Conservation (phyloP, 2,113 vertebrate species). For the Xyliphius kryptos region DNA sequence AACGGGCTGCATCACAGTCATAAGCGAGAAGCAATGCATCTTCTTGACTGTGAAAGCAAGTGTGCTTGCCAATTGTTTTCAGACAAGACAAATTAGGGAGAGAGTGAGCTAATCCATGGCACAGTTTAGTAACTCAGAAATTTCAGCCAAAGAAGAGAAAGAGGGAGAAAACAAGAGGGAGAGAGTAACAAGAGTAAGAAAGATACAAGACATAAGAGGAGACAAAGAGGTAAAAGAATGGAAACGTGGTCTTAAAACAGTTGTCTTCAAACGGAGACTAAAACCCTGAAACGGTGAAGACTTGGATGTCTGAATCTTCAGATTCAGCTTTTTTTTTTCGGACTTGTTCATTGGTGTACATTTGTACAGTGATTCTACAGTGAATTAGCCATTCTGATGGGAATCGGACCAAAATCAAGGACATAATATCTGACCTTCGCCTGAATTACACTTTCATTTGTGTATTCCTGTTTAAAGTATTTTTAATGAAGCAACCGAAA, state of each 20-base stretch:
- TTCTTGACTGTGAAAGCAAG: constrained; percentile 9
- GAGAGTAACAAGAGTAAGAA: background rate
- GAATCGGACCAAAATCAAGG: constrained; percentile 15
- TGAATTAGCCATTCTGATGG: background rate
- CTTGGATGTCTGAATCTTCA: background rate
- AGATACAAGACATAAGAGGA: background rate
- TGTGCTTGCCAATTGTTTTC: background rate
- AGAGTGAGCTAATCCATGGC: background rate
- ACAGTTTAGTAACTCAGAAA: background rate
- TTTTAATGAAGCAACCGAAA: background rate
- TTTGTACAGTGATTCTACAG: constrained; percentile 26
- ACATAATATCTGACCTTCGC: constrained; percentile 14
- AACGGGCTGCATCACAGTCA: constrained; percentile 1
- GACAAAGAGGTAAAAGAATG: constrained; percentile 1
- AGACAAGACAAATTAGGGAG: constrained; percentile 1
- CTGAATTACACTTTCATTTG: background rate
- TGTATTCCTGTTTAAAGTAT: background rate
- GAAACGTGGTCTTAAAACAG: background rate
- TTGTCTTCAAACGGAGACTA: constrained; percentile 3
- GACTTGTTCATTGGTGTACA: constrained; percentile 15
- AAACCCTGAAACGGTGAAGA: background rate
- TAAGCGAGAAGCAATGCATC: background rate
- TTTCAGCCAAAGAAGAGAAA: background rate
- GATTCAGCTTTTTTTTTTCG: constrained; percentile 3
- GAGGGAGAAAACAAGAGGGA: background rate